phyloP scores from a whole-genome alignment of 2,888 invertebrate genomes.

The Lampropteryx suffumata region DNA sequence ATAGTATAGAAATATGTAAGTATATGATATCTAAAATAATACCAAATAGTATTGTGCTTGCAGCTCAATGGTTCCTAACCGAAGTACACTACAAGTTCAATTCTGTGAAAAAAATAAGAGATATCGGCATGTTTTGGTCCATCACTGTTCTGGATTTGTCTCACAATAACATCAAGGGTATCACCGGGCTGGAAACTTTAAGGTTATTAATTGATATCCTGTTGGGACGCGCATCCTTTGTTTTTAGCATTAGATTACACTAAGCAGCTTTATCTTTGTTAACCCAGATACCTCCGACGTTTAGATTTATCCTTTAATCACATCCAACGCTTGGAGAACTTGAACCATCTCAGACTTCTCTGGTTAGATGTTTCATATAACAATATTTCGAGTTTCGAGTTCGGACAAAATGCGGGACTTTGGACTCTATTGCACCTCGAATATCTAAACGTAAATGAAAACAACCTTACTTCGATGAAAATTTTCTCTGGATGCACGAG shows the following conservation, averaged over 20 bases:
- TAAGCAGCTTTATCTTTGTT: constrained; percentile 31
- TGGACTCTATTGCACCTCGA: constrained; percentile 78
- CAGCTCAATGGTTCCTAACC: constrained; percentile 84
- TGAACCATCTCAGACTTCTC: constrained; percentile 77
- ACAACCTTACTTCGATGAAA: constrained; percentile 77
- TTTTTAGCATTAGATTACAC: constrained; percentile 1
- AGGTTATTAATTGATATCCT: constrained; percentile 53
- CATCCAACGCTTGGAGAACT: constrained; percentile 80
- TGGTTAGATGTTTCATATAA: constrained; percentile 83
- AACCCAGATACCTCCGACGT: constrained; percentile 77
- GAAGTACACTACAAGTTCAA: constrained; percentile 84
- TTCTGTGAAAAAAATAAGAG: constrained; percentile 74
- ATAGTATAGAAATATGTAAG: too few species aligned
- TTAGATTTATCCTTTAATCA: constrained; percentile 84
- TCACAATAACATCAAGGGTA: constrained; percentile 82
- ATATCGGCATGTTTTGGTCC: constrained; percentile 84
- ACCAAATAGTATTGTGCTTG: constrained; percentile 29
- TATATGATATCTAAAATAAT: neutral
- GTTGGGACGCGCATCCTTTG: neutral
- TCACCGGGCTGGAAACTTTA: constrained; percentile 79
- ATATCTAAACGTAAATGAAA: constrained; percentile 78
- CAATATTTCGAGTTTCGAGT: constrained; percentile 74
- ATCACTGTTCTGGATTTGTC: constrained; percentile 83
- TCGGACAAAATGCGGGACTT: constrained; percentile 62
- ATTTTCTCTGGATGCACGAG: constrained; percentile 75